Conservation (phyloP, 1,140 invertebrate genomes). For the Drosophila insularis region DNA sequence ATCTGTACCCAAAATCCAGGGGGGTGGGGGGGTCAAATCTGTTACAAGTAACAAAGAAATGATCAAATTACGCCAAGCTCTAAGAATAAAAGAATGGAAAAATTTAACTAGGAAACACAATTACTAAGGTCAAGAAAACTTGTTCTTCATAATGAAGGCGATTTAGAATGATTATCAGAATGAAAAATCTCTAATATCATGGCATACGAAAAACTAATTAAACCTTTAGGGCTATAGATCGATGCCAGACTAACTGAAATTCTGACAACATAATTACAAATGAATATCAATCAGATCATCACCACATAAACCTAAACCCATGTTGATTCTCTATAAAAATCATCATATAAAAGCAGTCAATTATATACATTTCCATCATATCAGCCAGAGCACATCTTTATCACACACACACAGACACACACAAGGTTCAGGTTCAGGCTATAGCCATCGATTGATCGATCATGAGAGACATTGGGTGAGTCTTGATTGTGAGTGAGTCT, state of each 20-base stretch:
- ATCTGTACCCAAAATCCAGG: too few species aligned
- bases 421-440: slow-evolving; percentile 17
- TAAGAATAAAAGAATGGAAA: too few species aligned
- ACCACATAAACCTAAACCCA: slow-evolving; percentile 45
- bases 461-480: slow-evolving; percentile 50
- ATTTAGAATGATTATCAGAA: too few species aligned
- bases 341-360: slow-evolving; percentile 73
- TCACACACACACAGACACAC: slow-evolving; percentile 28
- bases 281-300: slow-evolving; percentile 37
- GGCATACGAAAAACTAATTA: not conserved
- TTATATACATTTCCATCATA: slow-evolving; percentile 47
- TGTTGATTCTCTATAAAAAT: slow-evolving; percentile 56
- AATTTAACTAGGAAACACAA: too few species aligned
- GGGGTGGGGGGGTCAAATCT: too few species aligned
- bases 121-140: too few species aligned
- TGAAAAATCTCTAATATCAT: too few species aligned
- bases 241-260: slow-evolving; percentile 2
- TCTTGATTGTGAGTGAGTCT: slow-evolving; percentile 6
- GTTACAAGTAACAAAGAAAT: too few species aligned
- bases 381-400: slow-evolving; percentile 47
- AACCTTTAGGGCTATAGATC: not conserved
- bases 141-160: too few species aligned
- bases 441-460: slow-evolving; percentile 63
- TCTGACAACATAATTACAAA: slow-evolving; percentile 66
- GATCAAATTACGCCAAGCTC: too few species aligned